Evolutionary conservation across 2,113 vertebrate species (phyloP).

Genomic region (Ivindomyrus marchei): DNA sequence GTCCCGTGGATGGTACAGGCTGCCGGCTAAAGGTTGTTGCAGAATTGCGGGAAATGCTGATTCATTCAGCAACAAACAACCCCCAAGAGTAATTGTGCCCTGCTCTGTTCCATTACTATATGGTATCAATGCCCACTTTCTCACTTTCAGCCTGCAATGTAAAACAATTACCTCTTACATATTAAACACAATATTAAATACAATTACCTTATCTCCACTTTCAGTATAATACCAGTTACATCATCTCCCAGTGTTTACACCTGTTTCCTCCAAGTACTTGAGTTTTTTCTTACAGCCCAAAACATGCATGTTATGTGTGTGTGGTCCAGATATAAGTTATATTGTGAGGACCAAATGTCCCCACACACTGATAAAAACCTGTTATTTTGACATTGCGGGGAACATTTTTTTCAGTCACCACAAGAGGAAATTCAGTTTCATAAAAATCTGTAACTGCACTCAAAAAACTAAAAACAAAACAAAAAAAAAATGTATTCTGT

Average conservation of each 20-base stretch:
- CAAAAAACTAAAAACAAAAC: too few relatives aligned
- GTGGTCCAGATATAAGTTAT: not conserved
- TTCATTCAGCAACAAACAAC: slow-evolving; percentile 32
- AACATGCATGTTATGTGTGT: not conserved
- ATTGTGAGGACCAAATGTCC: too few relatives aligned
- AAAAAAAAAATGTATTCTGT: too few relatives aligned
- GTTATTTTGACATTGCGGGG: too few relatives aligned
- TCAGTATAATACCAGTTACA: not conserved
- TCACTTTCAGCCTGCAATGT: slow-evolving; percentile 55
- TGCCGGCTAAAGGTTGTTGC: slow-evolving; percentile 18
- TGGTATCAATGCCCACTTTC: not conserved
- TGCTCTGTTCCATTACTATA: not conserved
- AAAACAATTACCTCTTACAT: not conserved
- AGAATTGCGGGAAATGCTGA: slow-evolving; percentile 22
- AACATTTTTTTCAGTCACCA: too few relatives aligned
- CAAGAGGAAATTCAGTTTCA: too few relatives aligned
- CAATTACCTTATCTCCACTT: not conserved
- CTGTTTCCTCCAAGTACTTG: not conserved
- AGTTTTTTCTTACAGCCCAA: not conserved
- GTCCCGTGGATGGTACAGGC: slow-evolving; percentile 16
- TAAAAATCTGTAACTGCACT: too few relatives aligned
- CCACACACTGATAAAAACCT: too few relatives aligned
- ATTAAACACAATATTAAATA: not conserved
- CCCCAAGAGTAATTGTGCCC: not conserved
- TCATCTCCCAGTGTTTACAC: not conserved